Conservation (phyloP, 2,797 vertebrate genomes). For the Nothura maculosa region DNA sequence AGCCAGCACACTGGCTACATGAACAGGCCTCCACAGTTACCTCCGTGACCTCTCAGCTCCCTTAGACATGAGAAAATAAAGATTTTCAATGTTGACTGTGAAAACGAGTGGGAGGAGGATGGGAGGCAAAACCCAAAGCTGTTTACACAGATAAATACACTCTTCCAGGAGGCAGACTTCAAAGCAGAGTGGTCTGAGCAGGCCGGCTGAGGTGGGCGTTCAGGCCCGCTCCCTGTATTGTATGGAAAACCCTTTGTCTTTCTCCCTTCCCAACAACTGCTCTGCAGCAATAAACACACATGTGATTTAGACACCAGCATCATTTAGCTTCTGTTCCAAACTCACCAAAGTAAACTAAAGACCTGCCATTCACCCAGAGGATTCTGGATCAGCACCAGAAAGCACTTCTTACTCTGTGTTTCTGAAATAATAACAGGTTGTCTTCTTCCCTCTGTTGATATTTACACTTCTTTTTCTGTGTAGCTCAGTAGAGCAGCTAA, state of each 20-base stretch:
- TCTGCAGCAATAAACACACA: neutral
- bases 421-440: neutral
- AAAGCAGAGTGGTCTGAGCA: conserved; percentile 13
- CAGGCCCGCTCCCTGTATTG: neutral
- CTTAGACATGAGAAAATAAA: neutral
- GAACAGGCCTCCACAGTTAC: neutral
- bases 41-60: neutral
- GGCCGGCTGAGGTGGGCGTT: neutral
- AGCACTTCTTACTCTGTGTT: neutral
- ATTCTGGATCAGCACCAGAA: conserved; percentile 2
- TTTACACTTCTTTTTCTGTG: neutral
- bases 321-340: neutral
- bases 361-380: neutral
- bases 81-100: neutral
- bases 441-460: neutral
- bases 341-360: conserved; percentile 1
- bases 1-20: neutral
- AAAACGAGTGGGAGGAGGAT: neutral
- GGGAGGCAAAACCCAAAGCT: neutral
- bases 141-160: conserved; percentile 12
- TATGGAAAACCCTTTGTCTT: neutral
- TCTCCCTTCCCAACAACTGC: neutral
- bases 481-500: neutral
- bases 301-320: neutral
- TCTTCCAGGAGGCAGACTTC: neutral